Evolutionary conservation across 2,113 vertebrate genomes (phyloP).

Genomic region (Calyptomena viridis): DNA sequence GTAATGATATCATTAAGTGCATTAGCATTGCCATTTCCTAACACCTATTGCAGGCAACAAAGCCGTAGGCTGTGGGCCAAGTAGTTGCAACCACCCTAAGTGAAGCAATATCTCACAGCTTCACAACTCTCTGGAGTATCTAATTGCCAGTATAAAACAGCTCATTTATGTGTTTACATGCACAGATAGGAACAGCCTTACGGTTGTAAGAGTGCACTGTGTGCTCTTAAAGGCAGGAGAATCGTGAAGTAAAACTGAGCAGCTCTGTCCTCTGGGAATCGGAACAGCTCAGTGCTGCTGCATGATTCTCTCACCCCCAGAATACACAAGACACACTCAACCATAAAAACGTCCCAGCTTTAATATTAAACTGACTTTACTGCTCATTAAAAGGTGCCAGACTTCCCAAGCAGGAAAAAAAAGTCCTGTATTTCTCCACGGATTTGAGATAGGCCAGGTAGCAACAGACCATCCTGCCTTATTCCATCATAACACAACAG

Average conservation of each 20-base stretch:
- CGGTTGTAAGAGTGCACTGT: background rate
- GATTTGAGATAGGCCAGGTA: background rate
- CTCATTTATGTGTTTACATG: conserved; percentile 65
- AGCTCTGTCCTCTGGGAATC: conserved; percentile 3
- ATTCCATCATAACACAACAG: background rate
- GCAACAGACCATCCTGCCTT: background rate
- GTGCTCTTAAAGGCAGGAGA: conserved; percentile 23
- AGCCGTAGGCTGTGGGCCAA: conserved; percentile 64
- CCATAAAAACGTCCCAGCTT: conserved; percentile 44
- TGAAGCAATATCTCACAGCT: conserved; percentile 53
- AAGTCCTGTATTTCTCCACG: background rate
- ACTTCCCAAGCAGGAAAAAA: conserved; percentile 16
- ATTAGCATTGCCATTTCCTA: conserved; percentile 42
- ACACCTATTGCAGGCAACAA: conserved; percentile 55
- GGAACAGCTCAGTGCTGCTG: background rate
- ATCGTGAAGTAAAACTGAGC: background rate
- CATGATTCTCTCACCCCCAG: background rate
- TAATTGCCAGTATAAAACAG: conserved; percentile 58
- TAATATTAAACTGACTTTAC: conserved; percentile 42
- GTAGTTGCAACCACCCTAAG: conserved; percentile 31
- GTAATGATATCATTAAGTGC: conserved; percentile 14
- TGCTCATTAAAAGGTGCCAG: conserved; percentile 54
- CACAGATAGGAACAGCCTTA: conserved; percentile 19
- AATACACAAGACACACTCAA: background rate
- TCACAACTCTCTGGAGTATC: conserved; percentile 61